These are phyloP conservation scores for Tricholaema leucomelas DNA, from an alignment of 2,113 vertebrate genomes.

Conservation along the genomic window DNA sequence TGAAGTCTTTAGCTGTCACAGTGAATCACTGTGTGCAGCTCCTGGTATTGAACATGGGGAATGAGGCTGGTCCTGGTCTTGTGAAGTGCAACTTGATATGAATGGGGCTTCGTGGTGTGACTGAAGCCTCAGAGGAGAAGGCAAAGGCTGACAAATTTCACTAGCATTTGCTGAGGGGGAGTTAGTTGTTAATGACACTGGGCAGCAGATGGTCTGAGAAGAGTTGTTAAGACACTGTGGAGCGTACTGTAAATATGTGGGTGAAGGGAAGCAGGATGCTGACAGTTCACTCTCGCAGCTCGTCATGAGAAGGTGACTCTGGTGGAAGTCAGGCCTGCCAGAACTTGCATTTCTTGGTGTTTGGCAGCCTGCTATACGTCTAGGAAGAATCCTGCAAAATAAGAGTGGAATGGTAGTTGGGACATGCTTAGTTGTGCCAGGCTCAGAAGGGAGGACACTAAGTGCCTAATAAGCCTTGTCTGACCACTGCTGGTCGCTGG, in stretches of 20 bases:
- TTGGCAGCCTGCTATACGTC: not conserved
- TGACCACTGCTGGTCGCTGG: not conserved
- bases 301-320: conserved; percentile 11
- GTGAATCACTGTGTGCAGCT: not conserved
- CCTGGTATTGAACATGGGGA: not conserved
- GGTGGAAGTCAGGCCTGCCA: conserved; percentile 35
- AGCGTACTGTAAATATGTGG: conserved; percentile 62
- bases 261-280: conserved; percentile 47
- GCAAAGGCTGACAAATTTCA: conserved; percentile 36
- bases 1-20: not conserved
- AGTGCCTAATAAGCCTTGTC: not conserved
- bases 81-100: not conserved
- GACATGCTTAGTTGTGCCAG: fast-evolving
- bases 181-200: conserved; percentile 63
- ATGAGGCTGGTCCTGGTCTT: not conserved
- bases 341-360: conserved; percentile 12
- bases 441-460: not conserved
- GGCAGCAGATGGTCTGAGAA: conserved; percentile 64
- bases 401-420: not conserved
- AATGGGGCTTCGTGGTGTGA: conserved; percentile 40
- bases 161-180: conserved; percentile 56
- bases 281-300: conserved; percentile 48
- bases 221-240: conserved; percentile 62
- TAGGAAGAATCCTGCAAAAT: not conserved
- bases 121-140: not conserved